Base-by-base conservation (phyloP, 2,888 invertebrate genomes). In the Eucera pruinosa region DNA sequence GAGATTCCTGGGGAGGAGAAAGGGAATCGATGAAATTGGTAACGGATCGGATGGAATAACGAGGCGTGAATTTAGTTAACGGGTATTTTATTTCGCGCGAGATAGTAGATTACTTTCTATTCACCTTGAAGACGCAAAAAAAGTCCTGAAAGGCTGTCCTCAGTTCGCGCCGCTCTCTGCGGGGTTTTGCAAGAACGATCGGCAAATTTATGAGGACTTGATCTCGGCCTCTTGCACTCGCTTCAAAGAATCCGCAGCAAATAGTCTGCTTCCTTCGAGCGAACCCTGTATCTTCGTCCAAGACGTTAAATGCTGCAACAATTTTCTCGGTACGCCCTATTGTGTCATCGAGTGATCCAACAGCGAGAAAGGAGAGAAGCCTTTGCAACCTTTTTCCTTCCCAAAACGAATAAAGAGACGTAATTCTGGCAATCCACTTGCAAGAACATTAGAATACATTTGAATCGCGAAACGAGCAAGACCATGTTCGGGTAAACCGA, bases 151-250 rank as follows among this genome's bases (percentile, higher is more conserved):
- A 57, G 36, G n/a, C 50, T 36, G 69, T 69, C 25, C 64, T 25
- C 36, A 1, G 57, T 66, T 43, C 48, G 30, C 43, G 57, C 50
- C 66, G 30, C 30, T 71, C 65, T 48, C 64, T 15, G 39, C 55
- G 11, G 47, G 36, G 62, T 72, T 72, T 75, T 58, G 74, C 74
- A 75, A 72, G 62, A 64, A 71, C 72, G 72, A 50, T 43, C 62
- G 74, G 62, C 25, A 52, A 75, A 75, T 75, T 75, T 75, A 75
- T 65, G 74, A 71, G 64, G 72, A 50, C 74, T 72, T 39, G 74
- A 58, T 72, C 48, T 20, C 61, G 27, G 33, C 72, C 57, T 72
- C 73, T 75, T 75, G 61, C 64, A 11, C 50, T 45, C 64, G 73
- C 52, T 72, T 72, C 73, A 7, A 58, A 30, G 74, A 75, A 75